Base-by-base conservation (phyloP, 2,888 invertebrate genomes). In the Nomada ferruginata region DNA sequence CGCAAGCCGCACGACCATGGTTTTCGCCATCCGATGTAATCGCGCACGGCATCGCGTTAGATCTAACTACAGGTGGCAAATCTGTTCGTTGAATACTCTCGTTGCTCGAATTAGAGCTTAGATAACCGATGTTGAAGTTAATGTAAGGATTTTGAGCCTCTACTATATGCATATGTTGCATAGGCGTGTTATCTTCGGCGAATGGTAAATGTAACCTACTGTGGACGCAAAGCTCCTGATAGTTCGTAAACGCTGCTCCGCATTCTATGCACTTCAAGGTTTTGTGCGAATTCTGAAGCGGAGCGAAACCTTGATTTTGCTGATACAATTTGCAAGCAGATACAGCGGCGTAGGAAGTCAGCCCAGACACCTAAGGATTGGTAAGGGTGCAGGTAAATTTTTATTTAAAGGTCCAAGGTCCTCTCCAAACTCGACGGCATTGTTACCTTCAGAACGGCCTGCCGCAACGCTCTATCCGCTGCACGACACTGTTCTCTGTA, bases 401-500 rank as follows among this genome's bases (percentile, higher is more conserved):
- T 13, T n/a, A 44, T 13, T n/a, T 10, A 5, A 20, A 18, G 50
- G 13, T 5, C 36, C 15, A 26, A 42, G 0, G 7, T 26, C 36
- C 7, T 9, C 18, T 11, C 5, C 10, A 70, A 20, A 13, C 5
- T 20, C 13, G 20, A 52, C 0, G 11, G 0, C 2, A 29, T 0
- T 44, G 4, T 44, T 88, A 92, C 92, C 90, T 92, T 92, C 29
- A 91, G 83, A 4, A 92, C 91, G 9, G 93, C 93, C 89, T 94
- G 93, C 78, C 92, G 89, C n/a, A 94, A 84, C 3, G 93, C 93
- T 80, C 91, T 87, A 76, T 94, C 93, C 0, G 93, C 93, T 11
- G 93, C 93, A 74, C 93, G 83, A 76, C 93, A 94, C 75, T 94
- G 93, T 85, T 94, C 93, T 72, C 93, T 88, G 79, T 93, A 94